Percentiles rank a stretch among this genome's conserved stretches.
Conservation (phyloP, 1,140 invertebrate genomes). For the Laupala kohalensis region DNA sequence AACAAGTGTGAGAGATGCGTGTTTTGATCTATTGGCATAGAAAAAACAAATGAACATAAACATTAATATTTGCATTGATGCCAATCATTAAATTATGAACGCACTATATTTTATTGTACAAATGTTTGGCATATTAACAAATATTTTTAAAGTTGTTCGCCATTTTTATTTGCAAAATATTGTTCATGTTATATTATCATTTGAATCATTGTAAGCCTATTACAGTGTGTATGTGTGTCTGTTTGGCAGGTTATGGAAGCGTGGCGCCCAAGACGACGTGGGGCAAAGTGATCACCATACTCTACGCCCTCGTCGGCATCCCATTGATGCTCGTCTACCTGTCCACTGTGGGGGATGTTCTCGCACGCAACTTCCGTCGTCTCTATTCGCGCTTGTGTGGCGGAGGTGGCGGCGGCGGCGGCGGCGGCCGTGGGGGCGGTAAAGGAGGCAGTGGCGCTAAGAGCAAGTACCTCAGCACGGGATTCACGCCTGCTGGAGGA, state of each 20-base stretch:
- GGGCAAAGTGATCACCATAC: conserved; percentile 75
- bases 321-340: conserved; percentile 80
- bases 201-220: too few species aligned
- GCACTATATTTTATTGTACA: too few species aligned
- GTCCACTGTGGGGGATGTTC: conserved; percentile 67
- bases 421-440: conserved; percentile 13
- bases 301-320: conserved; percentile 80
- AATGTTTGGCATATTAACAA: too few species aligned
- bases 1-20: too few species aligned
- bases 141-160: too few species aligned
- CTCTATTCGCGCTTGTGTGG: conserved; percentile 36
- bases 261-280: conserved; percentile 78
- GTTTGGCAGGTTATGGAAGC: conserved; percentile 73
- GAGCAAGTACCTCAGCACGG: conserved; percentile 4
- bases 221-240: neutral
- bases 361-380: conserved; percentile 33
- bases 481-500: neutral
- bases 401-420: conserved; percentile 24
- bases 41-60: too few species aligned
- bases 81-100: too few species aligned
- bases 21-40: too few species aligned
- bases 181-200: too few species aligned
- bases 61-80: too few species aligned
- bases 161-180: too few species aligned
- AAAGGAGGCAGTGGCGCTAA: neutral